These are phyloP conservation scores for Clostera curtula DNA, from an alignment of 2,888 invertebrate species.

Conservation along the genomic window DNA sequence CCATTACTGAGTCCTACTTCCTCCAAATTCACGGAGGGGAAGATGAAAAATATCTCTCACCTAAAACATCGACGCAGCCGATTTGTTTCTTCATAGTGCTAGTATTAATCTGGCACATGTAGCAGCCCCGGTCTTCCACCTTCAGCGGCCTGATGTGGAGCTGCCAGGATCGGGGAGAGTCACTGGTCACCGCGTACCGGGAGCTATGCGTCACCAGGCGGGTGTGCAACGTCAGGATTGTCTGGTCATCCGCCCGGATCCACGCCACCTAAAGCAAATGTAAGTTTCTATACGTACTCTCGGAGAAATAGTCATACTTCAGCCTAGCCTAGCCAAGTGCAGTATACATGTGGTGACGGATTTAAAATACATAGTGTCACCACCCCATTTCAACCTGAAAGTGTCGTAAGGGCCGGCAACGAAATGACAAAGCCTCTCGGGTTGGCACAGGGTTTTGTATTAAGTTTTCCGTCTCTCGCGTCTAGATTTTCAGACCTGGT, in stretches of 20 bases:
- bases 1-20: no score
- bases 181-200: slow-evolving; percentile 80
- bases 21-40: no score
- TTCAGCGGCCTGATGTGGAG: slow-evolving; percentile 82
- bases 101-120: slow-evolving; percentile 88
- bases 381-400: no score
- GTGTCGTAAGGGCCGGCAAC: no score
- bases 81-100: slow-evolving; percentile 84
- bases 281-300: neutral
- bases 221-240: slow-evolving; percentile 82
- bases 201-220: slow-evolving; percentile 85
- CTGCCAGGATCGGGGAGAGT: slow-evolving; percentile 82
- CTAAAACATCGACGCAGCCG: slow-evolving; percentile 85
- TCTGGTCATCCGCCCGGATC: slow-evolving; percentile 85
- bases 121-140: slow-evolving; percentile 84
- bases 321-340: no score
- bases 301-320: no score
- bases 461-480: no score
- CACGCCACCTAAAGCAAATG: slow-evolving; percentile 78
- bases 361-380: no score
- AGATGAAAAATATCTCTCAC: slow-evolving; percentile 71
- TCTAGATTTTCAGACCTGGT: no score
- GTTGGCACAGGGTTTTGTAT: no score
- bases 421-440: no score
- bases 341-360: no score